Conservation (phyloP, 35 echinoderm and acorn worm genomes). For the Lytechinus variegatus region DNA sequence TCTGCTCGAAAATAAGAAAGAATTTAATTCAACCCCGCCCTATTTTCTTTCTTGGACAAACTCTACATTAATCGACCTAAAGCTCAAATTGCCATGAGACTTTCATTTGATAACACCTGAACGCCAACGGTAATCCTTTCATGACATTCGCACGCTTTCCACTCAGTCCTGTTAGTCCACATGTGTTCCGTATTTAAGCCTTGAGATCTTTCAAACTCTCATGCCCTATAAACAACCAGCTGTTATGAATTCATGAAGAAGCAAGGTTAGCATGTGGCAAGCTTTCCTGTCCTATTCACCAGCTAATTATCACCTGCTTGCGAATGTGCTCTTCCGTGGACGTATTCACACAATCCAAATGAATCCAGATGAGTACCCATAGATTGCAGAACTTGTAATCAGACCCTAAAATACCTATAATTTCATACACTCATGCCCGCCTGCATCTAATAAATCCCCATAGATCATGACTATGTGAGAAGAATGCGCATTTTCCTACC, state of each 20-base stretch:
- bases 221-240: neutral
- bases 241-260: neutral
- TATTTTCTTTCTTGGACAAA: neutral
- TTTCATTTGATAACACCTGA: neutral
- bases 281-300: neutral
- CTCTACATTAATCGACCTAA: neutral
- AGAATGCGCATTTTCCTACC: no score
- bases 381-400: no score
- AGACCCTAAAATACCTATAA: no score
- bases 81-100: neutral
- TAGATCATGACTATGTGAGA: no score
- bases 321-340: neutral
- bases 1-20: no score
- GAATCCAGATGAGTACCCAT: no score
- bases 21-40: neutral
- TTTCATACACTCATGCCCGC: no score
- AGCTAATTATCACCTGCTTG: slow-evolving; percentile 12
- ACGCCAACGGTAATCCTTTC: neutral
- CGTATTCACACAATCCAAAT: no score
- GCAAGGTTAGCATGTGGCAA: neutral
- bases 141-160: neutral
- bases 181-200: neutral
- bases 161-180: neutral
- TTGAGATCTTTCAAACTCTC: neutral
- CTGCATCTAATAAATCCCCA: no score